These are phyloP conservation scores for Iguana delicatissima DNA, from an alignment of 2,797 vertebrate species.

Conservation along the genomic window DNA sequence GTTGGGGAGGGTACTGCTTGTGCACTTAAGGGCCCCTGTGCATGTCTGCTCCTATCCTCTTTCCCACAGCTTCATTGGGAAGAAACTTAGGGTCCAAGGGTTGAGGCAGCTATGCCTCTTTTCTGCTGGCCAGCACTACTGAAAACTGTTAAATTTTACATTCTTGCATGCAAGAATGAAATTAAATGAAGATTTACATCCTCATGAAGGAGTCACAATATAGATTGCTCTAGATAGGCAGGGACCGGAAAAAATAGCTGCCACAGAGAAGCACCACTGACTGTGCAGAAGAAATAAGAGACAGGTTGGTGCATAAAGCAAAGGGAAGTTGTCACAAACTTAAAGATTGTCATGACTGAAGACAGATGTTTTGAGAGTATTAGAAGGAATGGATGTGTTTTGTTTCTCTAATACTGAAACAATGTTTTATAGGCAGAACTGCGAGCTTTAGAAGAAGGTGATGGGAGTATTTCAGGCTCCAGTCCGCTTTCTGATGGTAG, in stretches of 20 bases:
- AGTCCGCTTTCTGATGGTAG: constrained; percentile 94
- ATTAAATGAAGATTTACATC: neutral
- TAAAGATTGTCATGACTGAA: neutral
- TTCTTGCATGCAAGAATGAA: neutral
- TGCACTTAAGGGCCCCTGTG: neutral
- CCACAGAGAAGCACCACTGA: neutral
- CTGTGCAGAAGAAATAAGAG: neutral
- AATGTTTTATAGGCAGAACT: constrained; percentile 88
- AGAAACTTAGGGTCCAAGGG: neutral
- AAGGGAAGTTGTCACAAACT: neutral
- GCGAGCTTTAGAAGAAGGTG: constrained; percentile 94
- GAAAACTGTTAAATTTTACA: neutral
- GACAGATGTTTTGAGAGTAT: neutral
- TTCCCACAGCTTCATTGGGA: neutral
- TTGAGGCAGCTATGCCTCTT: neutral
- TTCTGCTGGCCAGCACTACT: neutral
- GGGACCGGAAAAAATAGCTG: neutral
- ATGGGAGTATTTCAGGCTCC: constrained; percentile 91
- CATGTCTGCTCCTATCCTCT: neutral
- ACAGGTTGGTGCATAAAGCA: neutral
- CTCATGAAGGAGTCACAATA: no score
- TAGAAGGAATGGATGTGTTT: neutral
- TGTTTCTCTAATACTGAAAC: neutral
- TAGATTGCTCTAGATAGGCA: neutral
- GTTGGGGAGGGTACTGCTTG: no score